Conservation (phyloP, 2,888 invertebrate genomes). For the Pollenia griseotomentosa region DNA sequence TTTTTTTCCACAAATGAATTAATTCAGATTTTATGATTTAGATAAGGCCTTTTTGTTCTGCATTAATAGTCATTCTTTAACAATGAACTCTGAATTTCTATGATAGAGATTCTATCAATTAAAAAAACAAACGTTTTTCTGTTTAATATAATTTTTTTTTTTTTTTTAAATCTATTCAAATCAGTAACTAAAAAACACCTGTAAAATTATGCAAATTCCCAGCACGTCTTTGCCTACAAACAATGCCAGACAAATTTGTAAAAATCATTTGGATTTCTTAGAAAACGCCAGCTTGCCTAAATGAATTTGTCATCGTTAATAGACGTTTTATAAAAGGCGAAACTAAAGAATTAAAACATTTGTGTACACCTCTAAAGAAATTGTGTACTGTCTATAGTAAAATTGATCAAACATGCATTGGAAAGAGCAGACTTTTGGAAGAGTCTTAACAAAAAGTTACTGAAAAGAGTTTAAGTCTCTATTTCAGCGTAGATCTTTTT, state of each 20-base stretch:
- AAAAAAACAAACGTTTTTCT: not conserved
- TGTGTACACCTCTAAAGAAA: not conserved
- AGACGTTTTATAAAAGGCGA: conserved; percentile 10
- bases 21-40: too few relatives aligned
- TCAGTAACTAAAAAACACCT: not conserved
- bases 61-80: too few relatives aligned
- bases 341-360: not conserved
- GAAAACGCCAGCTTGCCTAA: not conserved
- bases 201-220: not conserved
- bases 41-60: too few relatives aligned
- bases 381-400: not conserved
- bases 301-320: conserved; percentile 24
- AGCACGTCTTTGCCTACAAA: conserved; percentile 13
- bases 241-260: conserved; percentile 19
- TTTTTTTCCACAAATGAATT: too few relatives aligned
- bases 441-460: not conserved
- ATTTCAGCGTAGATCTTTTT: too few relatives aligned
- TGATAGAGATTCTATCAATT: too few relatives aligned
- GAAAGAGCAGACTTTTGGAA: not conserved
- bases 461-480: too few relatives aligned
- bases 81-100: too few relatives aligned
- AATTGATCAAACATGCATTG: not conserved
- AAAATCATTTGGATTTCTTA: conserved; percentile 1
- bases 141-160: not conserved
- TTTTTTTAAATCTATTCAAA: not conserved